A percentile compares a stretch with the other conserved stretches of the same genome.
Evolutionary conservation across 2,113 vertebrate genomes (phyloP).

Genomic region (Andinoacara biseriatus): DNA sequence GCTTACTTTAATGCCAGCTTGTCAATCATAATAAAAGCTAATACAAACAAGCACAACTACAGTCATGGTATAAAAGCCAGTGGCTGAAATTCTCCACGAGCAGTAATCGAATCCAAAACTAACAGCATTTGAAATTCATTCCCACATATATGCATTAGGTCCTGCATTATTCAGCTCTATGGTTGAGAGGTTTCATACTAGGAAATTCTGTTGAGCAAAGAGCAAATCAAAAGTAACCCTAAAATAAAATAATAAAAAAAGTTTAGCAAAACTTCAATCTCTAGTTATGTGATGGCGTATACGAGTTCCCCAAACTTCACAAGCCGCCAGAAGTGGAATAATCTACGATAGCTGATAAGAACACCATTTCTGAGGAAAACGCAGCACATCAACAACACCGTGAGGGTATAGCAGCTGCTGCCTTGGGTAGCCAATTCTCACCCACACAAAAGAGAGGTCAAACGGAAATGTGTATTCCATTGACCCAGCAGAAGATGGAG

Average conservation of each 20-base stretch:
- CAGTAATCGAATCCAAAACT: constrained; percentile 8
- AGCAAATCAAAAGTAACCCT: constrained; percentile 33
- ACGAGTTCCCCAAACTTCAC: constrained; percentile 19
- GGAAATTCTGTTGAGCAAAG: constrained; percentile 6
- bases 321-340: constrained; percentile 30
- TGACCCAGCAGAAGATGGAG: constrained; percentile 61
- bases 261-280: constrained; percentile 26
- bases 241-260: not conserved
- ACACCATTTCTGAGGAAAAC: constrained; percentile 13
- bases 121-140: constrained; percentile 9
- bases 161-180: constrained; percentile 15
- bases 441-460: constrained; percentile 61
- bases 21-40: constrained; percentile 57
- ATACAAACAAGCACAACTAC: constrained; percentile 42
- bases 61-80: constrained; percentile 5
- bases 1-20: constrained; percentile 47
- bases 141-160: not conserved
- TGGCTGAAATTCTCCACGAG: constrained; percentile 12
- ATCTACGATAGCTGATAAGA: constrained; percentile 44
- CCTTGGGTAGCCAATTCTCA: constrained; percentile 49
- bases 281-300: not conserved
- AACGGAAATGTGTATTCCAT: constrained; percentile 38
- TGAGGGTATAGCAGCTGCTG: not conserved
- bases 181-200: not conserved
- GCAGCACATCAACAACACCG: constrained; percentile 11